A percentile compares a stretch with the other conserved stretches of the same genome.
Evolutionary conservation across 2,797 vertebrate species (phyloP).

Genomic region (Sarcoramphus papa): DNA sequence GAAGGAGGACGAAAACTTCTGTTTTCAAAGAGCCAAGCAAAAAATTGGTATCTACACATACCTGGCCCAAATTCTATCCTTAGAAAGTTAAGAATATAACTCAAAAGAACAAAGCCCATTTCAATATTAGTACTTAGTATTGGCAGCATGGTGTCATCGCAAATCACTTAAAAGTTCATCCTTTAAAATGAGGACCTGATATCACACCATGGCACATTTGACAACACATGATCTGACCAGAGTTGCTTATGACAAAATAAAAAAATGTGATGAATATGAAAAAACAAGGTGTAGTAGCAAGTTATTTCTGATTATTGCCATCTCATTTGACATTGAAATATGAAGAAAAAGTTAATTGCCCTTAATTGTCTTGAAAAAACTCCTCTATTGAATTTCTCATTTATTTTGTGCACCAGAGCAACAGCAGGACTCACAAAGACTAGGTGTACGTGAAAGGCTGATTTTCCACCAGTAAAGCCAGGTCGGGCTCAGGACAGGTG

Average conservation of each 20-base stretch:
- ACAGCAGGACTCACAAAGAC: background rate
- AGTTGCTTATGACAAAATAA: background rate
- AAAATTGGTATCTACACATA: background rate
- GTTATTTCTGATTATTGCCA: slow-evolving; percentile 5
- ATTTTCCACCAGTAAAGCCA: background rate
- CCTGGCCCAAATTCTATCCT: background rate
- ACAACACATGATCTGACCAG: background rate
- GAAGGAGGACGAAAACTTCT: background rate
- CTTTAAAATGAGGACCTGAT: background rate
- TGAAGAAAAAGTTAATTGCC: background rate
- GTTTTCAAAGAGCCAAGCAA: background rate
- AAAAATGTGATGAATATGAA: background rate
- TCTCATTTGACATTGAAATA: background rate
- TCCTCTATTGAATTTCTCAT: background rate
- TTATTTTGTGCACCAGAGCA: background rate
- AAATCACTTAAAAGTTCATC: background rate
- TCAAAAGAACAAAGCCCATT: background rate
- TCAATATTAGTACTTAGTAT: background rate
- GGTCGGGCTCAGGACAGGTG: background rate
- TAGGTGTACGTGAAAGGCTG: background rate
- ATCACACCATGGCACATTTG: background rate
- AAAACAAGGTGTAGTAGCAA: background rate
- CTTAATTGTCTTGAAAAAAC: background rate
- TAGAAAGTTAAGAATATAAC: background rate
- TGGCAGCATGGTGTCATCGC: background rate